Percentiles rank a stretch among this genome's conserved stretches.
These are phyloP conservation scores for Uropsilus gracilis DNA, from an alignment of 2,113 vertebrate genomes.

Conservation along the genomic window DNA sequence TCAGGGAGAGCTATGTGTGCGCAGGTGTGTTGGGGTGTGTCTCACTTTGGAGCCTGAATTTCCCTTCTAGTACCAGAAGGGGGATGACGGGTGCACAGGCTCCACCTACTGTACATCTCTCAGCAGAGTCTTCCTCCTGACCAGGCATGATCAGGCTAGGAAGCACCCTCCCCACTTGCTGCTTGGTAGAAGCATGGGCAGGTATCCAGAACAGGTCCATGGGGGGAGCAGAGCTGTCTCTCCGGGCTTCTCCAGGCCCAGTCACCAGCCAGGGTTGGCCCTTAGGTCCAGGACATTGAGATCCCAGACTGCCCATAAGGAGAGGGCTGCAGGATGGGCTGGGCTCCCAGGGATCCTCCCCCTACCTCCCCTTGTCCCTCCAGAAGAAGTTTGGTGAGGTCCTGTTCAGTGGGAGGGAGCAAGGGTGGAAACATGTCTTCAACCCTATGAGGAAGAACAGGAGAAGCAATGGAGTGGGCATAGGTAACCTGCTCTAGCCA, in stretches of 20 bases:
- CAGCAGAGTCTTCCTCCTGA: conserved; percentile 27
- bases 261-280: conserved; percentile 78
- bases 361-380: conserved; percentile 44
- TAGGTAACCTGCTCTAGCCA: no score
- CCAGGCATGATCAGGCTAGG: background rate
- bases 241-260: conserved; percentile 2
- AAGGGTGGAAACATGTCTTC: conserved; percentile 68
- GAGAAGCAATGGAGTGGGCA: background rate
- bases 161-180: background rate
- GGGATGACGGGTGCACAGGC: background rate
- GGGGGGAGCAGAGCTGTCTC: conserved; percentile 40
- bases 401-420: conserved; percentile 75
- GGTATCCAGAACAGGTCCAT: conserved; percentile 31
- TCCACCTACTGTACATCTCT: background rate
- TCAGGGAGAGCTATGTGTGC: background rate
- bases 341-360: conserved; percentile 28
- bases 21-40: background rate
- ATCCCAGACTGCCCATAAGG: conserved; percentile 75
- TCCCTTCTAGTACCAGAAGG: conserved; percentile 16
- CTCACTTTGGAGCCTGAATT: conserved; percentile 42
- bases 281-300: conserved; percentile 76
- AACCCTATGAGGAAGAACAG: conserved; percentile 40
- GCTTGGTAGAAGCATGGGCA: background rate
- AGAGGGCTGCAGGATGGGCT: conserved; percentile 49
- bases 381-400: conserved; percentile 65